Percentiles rank a stretch among this genome's conserved stretches.
Conservation (phyloP, 2,113 vertebrate species). For the Oreocharis arfaki region DNA sequence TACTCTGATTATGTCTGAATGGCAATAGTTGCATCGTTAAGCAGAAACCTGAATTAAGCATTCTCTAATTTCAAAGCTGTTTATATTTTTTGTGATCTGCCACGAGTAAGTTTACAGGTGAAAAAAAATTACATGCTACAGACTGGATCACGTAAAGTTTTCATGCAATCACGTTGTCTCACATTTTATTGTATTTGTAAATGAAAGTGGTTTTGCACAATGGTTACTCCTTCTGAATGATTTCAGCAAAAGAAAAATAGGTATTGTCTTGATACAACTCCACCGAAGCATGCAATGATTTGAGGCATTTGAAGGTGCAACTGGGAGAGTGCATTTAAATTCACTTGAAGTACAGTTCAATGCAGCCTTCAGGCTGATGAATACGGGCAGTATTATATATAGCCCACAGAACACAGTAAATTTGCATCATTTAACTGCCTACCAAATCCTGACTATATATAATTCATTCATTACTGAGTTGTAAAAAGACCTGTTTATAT, state of each 20-base stretch:
- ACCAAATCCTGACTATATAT: neutral
- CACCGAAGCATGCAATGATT: neutral
- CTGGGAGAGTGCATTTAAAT: neutral
- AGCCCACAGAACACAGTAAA: neutral
- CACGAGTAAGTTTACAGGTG: neutral
- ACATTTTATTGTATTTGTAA: neutral
- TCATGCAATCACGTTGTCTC: neutral
- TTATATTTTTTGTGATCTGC: neutral
- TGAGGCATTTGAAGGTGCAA: neutral
- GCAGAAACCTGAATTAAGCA: neutral
- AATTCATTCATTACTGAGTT: neutral
- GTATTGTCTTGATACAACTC: neutral
- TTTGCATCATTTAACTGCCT: neutral
- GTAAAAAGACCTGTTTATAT: neutral
- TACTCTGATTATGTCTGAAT: neutral
- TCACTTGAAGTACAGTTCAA: neutral
- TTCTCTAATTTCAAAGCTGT: neutral
- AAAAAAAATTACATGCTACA: neutral
- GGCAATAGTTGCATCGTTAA: neutral
- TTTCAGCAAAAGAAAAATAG: neutral
- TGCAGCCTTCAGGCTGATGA: neutral
- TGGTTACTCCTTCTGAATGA: neutral
- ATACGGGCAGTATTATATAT: neutral
- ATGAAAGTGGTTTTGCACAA: neutral
- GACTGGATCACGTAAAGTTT: neutral